Conservation (phyloP, 2,797 vertebrate genomes). For the Chiloscyllium punctatum region DNA sequence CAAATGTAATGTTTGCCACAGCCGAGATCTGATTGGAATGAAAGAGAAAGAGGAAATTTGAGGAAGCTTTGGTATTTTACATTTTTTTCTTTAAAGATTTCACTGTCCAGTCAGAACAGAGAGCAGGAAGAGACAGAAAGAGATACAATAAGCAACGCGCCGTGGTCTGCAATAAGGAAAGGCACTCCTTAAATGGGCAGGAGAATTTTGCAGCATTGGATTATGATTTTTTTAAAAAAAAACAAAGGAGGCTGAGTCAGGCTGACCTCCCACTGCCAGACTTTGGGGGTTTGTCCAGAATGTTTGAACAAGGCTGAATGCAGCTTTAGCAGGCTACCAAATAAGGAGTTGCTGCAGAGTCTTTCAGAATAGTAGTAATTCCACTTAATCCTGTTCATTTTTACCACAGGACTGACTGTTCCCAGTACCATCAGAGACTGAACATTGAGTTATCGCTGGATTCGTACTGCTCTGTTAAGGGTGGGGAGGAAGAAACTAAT, state of each 20-base stretch:
- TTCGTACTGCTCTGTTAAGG: not conserved
- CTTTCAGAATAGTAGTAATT: conserved; percentile 63
- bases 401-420: not conserved
- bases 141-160: not conserved
- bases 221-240: conserved; percentile 42
- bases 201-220: conserved; percentile 61
- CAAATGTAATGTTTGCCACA: not conserved
- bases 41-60: not conserved
- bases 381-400: not conserved
- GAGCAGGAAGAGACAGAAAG: no score
- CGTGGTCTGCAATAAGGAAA: conserved; percentile 49
- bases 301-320: conserved; percentile 65
- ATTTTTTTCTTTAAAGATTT: not conserved
- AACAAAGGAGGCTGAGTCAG: conserved; percentile 52
- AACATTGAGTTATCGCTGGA: not conserved
- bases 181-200: conserved; percentile 85
- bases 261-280: conserved; percentile 60
- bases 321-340: conserved; percentile 72
- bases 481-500: not conserved
- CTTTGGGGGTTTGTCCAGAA: conserved; percentile 36
- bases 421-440: not conserved
- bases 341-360: conserved; percentile 67
- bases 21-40: not conserved
- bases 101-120: not conserved
- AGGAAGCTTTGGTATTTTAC: not conserved